These are phyloP conservation scores for Alaudala cheleensis DNA, from an alignment of 2,113 vertebrate species.

Conservation along the genomic window DNA sequence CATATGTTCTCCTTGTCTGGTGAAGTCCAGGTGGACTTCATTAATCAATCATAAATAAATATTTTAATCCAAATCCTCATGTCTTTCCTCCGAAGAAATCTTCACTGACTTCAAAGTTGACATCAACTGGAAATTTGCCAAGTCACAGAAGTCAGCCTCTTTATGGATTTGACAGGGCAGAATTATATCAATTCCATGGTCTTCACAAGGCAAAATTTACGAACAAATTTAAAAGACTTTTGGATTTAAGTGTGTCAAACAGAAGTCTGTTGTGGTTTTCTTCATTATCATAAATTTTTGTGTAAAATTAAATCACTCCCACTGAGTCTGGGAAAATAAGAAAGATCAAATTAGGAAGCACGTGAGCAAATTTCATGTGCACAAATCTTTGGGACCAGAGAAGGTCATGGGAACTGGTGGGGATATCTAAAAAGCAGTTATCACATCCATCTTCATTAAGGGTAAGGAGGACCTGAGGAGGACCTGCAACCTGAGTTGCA, in stretches of 20 bases:
- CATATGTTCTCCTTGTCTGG: not conserved
- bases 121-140: not conserved
- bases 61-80: not conserved
- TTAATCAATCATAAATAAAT: not conserved
- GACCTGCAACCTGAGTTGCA: not conserved
- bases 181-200: not conserved
- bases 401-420: not conserved
- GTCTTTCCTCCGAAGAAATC: not conserved
- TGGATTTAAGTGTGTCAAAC: not conserved
- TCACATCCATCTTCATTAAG: not conserved
- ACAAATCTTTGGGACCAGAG: not conserved
- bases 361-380: not conserved
- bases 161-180: not conserved
- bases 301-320: not conserved
- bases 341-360: not conserved
- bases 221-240: not conserved
- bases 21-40: not conserved
- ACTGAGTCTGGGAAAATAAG: not conserved
- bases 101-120: conserved; percentile 6
- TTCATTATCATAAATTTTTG: not conserved
- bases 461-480: not conserved
- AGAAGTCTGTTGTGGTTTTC: not conserved
- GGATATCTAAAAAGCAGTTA: not conserved
- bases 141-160: not conserved
- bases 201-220: not conserved